Evolutionary conservation across 2,113 vertebrate species (phyloP), one percentile per base, ranked within the genome.

Genomic region (Phodopus roborovskii): DNA sequence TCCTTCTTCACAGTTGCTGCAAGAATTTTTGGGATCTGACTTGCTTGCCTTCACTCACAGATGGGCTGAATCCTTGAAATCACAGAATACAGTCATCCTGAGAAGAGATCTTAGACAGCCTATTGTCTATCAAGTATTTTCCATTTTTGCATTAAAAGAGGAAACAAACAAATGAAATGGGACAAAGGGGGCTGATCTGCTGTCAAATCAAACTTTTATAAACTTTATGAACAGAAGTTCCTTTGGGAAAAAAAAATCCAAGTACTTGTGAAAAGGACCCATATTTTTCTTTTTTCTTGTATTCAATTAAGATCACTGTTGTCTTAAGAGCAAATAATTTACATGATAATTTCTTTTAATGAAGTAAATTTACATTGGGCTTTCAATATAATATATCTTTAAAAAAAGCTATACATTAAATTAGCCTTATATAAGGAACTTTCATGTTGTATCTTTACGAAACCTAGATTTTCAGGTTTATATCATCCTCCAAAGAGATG

Each of bases 31-130:
- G 74, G 58, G 26, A n/a, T 83, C 50, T 36, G 36, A 73, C 19
- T 81, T 22, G 85, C 56, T 30, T 64, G 70, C 0, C 20, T 66
- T 92, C 81, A 64, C 74, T 12, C 48, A 58, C 60, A 28, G 75
- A 74, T 22, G 33, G 42, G 83, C 78, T 74, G 68, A 87, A 56
- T 66, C 4, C 3, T 96, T 98, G 96, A 71, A 96, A 95, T 30
- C 24, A 96, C 82, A 98, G 81, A 94, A 66, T 11, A 30, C 19
- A 95, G 8, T n/a, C 5, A 1, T 58, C 64, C 48, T 19, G 3
- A 64, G 15, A 11, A 92, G 87, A 94, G 9, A n/a, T n/a, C n/a
- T n/a, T n/a, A n/a, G 66, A 88, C 28, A 56, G n/a, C 68, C 78
- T 15, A n/a, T 87, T 70, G 26, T 50, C 30, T 16, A 62, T 16